Evolutionary conservation across 2,888 invertebrate genomes (phyloP).

Genomic region (Tenthredo amoena): DNA sequence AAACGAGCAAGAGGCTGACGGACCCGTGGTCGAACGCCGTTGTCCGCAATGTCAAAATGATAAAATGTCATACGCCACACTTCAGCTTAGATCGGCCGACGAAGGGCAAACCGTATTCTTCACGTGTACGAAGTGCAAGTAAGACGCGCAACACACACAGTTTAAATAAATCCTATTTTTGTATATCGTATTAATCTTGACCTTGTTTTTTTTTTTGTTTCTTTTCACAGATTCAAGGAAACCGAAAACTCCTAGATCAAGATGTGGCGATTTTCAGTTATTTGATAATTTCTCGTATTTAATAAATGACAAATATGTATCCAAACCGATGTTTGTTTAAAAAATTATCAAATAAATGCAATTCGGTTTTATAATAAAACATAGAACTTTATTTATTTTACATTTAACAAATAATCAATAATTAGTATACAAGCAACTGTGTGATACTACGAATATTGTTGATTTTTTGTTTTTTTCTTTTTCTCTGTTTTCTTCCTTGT

Average conservation of each 20-base stretch:
- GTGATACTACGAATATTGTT: constrained; percentile 57
- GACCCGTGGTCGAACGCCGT: constrained; percentile 89
- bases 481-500: background rate
- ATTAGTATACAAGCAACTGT: constrained; percentile 69
- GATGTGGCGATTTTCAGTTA: background rate
- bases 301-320: background rate
- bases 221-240: constrained; percentile 84
- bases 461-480: constrained; percentile 44
- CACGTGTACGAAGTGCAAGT: constrained; percentile 96
- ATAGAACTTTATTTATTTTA: constrained; percentile 74
- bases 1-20: constrained; percentile 80
- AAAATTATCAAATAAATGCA: background rate
- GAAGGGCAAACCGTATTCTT: constrained; percentile 99
- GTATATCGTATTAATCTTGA: background rate
- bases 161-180: background rate
- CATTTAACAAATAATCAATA: constrained; percentile 73
- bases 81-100: constrained; percentile 97
- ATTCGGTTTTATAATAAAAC: constrained; percentile 68
- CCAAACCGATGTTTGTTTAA: background rate
- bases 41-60: constrained; percentile 94
- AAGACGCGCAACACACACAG: constrained; percentile 70
- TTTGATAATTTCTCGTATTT: background rate
- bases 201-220: constrained; percentile 54
- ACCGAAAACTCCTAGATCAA: constrained; percentile 84
- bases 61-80: constrained; percentile 96